Evolutionary conservation across 2,797 vertebrate species (phyloP), one percentile per base, ranked within the genome.

Genomic region (Platyrinchus mystaceus): DNA sequence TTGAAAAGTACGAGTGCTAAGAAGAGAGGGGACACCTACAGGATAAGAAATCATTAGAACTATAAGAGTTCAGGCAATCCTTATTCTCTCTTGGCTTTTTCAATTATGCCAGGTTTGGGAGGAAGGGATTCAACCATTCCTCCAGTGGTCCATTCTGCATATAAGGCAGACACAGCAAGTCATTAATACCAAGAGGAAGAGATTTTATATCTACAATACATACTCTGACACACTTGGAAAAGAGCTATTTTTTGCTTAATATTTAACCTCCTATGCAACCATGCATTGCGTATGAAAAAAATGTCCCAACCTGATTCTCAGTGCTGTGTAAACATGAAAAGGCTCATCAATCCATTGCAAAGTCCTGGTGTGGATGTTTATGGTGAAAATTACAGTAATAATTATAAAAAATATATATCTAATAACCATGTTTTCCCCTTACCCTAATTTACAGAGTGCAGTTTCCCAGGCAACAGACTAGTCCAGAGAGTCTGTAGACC

Each of bases 381-480:
- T 22, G 49, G 44, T 64, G 63, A 90, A 93, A 89, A 70, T n/a
- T 28, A 82, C 12, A 52, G 26, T 21, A 69, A 47, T 27, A 84
- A 84, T 91, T 74, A 68, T 53, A 26, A 88, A 95, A 96, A 79
- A 41, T 21, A 43, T 14, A 1, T 56, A 30, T 43, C 36, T 86
- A 83, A 87, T 85, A 92, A 66, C 9, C 22, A 17, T 1, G 5
- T 22, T 87, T 93, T 58, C 62, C 62, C 36, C 83, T 87, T 84
- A 63, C 63, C 47, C 39, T 87, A 89, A 90, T 88, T 91, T 84
- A 81, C 4, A 1, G 41, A 56, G 59, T 56, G 12, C 55, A 64
- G 88, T 95, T 95, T 95, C 94, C 96, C 63, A 93, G 91, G 93
- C 80, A 95, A 95, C 91, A 82, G 59, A 37, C 62, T 82, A 78